Base-by-base conservation (phyloP, 2,888 invertebrate species). In the Magallana nippona region DNA sequence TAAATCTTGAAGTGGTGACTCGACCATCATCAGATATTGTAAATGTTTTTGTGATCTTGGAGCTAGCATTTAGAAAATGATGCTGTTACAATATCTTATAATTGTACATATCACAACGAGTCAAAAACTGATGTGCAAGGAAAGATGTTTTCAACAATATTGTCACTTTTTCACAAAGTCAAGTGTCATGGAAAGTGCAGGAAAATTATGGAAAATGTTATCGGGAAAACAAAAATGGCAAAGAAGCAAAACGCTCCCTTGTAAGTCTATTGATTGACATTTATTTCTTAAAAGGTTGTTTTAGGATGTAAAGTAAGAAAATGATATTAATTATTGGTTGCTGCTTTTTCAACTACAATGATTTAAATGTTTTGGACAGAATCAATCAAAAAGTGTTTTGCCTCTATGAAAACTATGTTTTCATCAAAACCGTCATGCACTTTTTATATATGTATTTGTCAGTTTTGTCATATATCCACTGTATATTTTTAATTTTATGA, bases 111-210 rank as follows among this genome's bases (percentile, higher is more conserved):
- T 60, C 10, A 27, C 27, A 22, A 27, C 1, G 60, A 81, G 15
- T 81, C 60, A 81, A 58, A 60, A 32, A 27, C 58, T 81, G 60
- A 22, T 19, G 13, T 32, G 11, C 58, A 32, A 27, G 58, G 60
- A 15, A 57, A 81, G n/a, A 22, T 81, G 27, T 81, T 81, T 11
- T 22, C 27, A 19, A 55, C 56, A 55, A 60, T 60, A n/a, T 55
- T 60, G 17, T 60, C 44, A 27, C 13, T 60, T 22, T 81, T 58
- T 81, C 60, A 22, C 56, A 81, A 81, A 56, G 19, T 79, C 22
- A 55, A 56, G 22, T 81, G 81, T 17, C 81, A 81, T 60, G 15
- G 60, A 27, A 57, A 60, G 22, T 81, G 81, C 56, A 81, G 60
- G 15, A 58, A 81, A 60, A 58, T 22, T 15, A 81, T 81, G 81